Evolutionary conservation across 2,888 invertebrate genomes (phyloP).

Genomic region (Catonia carolina): DNA sequence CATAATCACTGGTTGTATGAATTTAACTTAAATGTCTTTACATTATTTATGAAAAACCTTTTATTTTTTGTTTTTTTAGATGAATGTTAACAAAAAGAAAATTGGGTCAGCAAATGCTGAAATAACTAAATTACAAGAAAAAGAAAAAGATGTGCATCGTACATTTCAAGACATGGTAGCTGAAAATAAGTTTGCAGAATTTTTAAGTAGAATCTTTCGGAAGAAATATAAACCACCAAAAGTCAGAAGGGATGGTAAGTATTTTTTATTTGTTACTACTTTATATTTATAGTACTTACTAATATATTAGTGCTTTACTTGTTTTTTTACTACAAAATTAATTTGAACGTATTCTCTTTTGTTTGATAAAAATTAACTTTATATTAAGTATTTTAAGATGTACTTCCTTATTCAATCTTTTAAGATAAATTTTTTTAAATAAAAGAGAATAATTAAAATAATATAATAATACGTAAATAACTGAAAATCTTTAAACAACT

Average conservation of each 20-base stretch:
- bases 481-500: too few species aligned
- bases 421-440: too few species aligned
- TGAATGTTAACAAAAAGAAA: conserved; percentile 3
- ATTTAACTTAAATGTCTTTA: too few species aligned
- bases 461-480: too few species aligned
- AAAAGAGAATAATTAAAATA: too few species aligned
- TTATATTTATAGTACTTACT: conserved; percentile 10
- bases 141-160: conserved; percentile 2
- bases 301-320: not conserved
- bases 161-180: conserved; percentile 47
- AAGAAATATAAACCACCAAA: conserved; percentile 72
- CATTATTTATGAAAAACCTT: not conserved
- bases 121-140: conserved; percentile 2
- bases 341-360: too few species aligned
- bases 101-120: not conserved
- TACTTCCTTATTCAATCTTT: too few species aligned
- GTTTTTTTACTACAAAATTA: too few species aligned
- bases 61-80: not conserved
- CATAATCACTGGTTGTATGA: too few species aligned
- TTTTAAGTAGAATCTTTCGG: conserved; percentile 71
- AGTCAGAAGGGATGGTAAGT: conserved; percentile 46
- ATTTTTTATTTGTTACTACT: conserved; percentile 11
- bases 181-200: conserved; percentile 71
- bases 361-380: too few species aligned
- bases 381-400: too few species aligned